Evolutionary conservation across 2,113 vertebrate genomes (phyloP).

Genomic region (Petroica traversi): DNA sequence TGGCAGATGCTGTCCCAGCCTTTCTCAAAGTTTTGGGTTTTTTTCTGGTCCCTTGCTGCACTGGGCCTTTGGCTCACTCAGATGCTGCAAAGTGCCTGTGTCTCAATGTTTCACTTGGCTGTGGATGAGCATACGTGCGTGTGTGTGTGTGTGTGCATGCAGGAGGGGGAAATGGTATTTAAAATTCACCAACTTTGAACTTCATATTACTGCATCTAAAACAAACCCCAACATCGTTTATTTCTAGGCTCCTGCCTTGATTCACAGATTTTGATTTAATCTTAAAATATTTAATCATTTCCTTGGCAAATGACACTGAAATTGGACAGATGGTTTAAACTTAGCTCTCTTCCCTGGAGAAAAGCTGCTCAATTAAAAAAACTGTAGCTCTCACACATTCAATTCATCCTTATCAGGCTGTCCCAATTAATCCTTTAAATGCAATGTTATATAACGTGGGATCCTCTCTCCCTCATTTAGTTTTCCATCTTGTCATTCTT

Average conservation of each 20-base stretch:
- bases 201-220: not conserved
- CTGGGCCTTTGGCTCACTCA: not conserved
- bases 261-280: constrained; percentile 51
- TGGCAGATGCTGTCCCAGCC: not conserved
- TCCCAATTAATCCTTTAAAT: constrained; percentile 61
- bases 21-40: not conserved
- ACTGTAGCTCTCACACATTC: constrained; percentile 41
- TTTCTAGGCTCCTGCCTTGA: not conserved
- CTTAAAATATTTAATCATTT: constrained; percentile 64
- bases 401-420: constrained; percentile 58
- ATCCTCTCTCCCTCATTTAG: constrained; percentile 32
- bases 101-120: not conserved
- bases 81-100: not conserved
- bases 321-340: constrained; percentile 68
- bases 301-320: constrained; percentile 54
- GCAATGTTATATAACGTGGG: not conserved
- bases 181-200: not conserved
- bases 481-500: constrained; percentile 20
- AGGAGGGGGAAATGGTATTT: not conserved
- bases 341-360: constrained; percentile 53
- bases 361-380: constrained; percentile 66
- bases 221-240: not conserved
- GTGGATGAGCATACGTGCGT: not conserved
- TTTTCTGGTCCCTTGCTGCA: not conserved
- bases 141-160: fast-evolving